phyloP scores from a whole-genome alignment of 2,113 vertebrate genomes.

The Myotis brandtii region DNA sequence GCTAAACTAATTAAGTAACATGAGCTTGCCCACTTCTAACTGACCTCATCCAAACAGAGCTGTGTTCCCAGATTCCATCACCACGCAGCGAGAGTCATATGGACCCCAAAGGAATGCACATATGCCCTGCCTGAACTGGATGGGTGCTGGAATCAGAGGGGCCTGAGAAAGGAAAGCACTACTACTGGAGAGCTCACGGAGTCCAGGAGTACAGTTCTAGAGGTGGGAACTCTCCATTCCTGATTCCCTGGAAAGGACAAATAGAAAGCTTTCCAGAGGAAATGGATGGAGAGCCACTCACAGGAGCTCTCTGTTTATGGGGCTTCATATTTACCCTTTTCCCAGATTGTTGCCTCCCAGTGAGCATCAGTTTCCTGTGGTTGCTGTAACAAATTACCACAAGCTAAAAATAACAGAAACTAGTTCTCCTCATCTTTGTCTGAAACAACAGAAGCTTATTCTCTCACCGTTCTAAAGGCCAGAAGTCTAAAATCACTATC shows the following conservation, averaged over 20 bases:
- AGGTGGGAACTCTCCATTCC: not conserved
- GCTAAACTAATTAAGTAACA: slow-evolving; percentile 24
- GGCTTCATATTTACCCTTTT: not conserved
- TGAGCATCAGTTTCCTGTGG: not conserved
- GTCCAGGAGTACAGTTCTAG: not conserved
- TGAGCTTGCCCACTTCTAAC: not conserved
- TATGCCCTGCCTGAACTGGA: not conserved
- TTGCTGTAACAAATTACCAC: not conserved
- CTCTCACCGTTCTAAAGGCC: not conserved
- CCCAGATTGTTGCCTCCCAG: not conserved
- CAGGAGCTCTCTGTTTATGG: not conserved
- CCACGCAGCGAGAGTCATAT: not conserved
- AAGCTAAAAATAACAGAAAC: not conserved
- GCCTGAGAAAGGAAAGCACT: not conserved
- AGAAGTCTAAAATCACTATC: not conserved
- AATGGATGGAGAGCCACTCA: not conserved
- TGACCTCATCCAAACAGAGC: slow-evolving; percentile 1
- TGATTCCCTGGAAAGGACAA: not conserved
- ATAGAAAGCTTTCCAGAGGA: not conserved
- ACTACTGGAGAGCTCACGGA: not conserved
- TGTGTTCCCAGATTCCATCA: not conserved
- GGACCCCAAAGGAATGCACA: not conserved
- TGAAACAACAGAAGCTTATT: not conserved
- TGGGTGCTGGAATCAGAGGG: not conserved
- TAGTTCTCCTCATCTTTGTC: not conserved